Percentiles rank a stretch among this genome's conserved stretches.
phyloP scores from a whole-genome alignment of 1,140 invertebrate genomes.

The Rhagoletis zephyria region DNA sequence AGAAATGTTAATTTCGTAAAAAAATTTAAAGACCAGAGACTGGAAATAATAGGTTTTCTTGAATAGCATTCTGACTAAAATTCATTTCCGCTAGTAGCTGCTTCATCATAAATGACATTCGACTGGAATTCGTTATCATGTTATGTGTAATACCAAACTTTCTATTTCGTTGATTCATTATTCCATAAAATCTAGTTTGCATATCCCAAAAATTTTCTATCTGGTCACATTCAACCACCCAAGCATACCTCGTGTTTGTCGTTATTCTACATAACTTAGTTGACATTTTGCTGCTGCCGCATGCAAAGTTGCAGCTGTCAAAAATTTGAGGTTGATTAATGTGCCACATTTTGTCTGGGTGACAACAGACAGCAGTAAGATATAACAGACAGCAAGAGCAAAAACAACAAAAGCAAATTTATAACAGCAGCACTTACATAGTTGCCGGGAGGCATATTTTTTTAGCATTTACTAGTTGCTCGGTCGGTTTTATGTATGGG shows the following conservation, averaged over 20 bases:
- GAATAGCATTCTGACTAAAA: too few relatives aligned
- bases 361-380: slow-evolving; percentile 48
- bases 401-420: not conserved
- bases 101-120: too few relatives aligned
- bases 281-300: slow-evolving; percentile 45
- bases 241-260: slow-evolving; percentile 17
- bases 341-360: slow-evolving; percentile 46
- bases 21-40: too few relatives aligned
- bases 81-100: too few relatives aligned
- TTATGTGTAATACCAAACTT: too few relatives aligned
- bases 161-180: too few relatives aligned
- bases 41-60: too few relatives aligned
- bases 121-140: too few relatives aligned
- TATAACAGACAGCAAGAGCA: slow-evolving; percentile 31
- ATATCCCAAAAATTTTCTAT: not conserved
- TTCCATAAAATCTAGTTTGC: too few relatives aligned
- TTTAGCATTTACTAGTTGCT: not conserved
- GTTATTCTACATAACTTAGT: slow-evolving; percentile 42
- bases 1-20: not conserved
- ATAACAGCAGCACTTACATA: not conserved
- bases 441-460: not conserved
- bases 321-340: slow-evolving; percentile 51
- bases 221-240: not conserved
- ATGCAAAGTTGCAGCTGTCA: slow-evolving; percentile 47
- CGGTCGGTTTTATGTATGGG: not conserved